Conservation (phyloP, 2,797 vertebrate genomes). For the Chanos chanos region DNA sequence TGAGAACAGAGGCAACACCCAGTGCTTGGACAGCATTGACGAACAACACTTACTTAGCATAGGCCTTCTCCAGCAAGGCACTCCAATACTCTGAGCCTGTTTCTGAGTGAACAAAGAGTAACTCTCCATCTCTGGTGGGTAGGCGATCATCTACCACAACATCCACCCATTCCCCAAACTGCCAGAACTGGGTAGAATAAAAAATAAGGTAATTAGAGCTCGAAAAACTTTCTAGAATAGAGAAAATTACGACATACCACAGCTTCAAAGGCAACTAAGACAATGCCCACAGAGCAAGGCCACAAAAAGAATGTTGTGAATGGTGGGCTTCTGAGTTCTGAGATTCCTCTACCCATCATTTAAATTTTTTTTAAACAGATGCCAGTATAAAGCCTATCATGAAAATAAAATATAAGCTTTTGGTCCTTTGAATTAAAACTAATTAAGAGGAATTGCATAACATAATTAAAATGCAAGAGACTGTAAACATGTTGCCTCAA, state of each 20-base stretch:
- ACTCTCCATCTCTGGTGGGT: slow-evolving; percentile 71
- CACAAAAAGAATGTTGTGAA: neutral
- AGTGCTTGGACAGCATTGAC: slow-evolving; percentile 60
- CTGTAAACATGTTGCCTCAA: no score
- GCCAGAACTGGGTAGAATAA: slow-evolving; percentile 78
- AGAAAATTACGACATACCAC: neutral
- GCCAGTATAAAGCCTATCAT: neutral
- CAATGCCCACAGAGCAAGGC: neutral
- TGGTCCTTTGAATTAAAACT: no score
- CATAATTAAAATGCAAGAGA: no score
- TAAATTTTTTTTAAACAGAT: neutral
- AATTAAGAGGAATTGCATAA: no score
- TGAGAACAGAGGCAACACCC: neutral
- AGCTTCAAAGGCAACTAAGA: neutral
- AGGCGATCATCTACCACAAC: slow-evolving; percentile 85
- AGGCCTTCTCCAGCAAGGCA: slow-evolving; percentile 84
- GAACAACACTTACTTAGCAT: slow-evolving; percentile 77
- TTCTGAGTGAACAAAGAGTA: slow-evolving; percentile 83
- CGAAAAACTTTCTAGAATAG: neutral
- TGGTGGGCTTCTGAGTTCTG: neutral
- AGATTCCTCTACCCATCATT: neutral
- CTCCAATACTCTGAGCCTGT: slow-evolving; percentile 82
- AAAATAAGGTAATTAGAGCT: neutral
- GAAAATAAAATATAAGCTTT: no score
- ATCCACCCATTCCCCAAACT: slow-evolving; percentile 85